A percentile compares a stretch with the other conserved stretches of the same genome.
Evolutionary conservation across 2,888 invertebrate genomes (phyloP).

Genomic region (Pherbina coryleti): DNA sequence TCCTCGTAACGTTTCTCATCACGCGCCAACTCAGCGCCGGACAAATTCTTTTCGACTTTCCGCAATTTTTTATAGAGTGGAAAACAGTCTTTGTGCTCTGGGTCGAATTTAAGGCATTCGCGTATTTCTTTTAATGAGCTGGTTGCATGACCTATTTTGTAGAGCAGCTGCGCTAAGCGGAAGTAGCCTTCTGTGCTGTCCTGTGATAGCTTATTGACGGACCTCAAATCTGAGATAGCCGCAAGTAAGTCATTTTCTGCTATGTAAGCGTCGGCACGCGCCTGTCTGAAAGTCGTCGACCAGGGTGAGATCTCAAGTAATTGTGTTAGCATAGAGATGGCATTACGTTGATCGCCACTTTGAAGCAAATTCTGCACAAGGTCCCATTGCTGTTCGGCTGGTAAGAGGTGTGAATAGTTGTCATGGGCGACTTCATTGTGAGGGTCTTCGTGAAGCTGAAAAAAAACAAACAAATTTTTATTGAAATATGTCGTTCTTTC

Average conservation of each 20-base stretch:
- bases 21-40: slow-evolving; percentile 75
- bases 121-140: slow-evolving; percentile 93
- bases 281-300: slow-evolving; percentile 85
- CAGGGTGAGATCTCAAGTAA: slow-evolving; percentile 89
- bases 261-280: slow-evolving; percentile 88
- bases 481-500: no score
- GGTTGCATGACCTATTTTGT: slow-evolving; percentile 91
- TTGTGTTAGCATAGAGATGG: slow-evolving; percentile 76
- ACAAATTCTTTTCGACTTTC: slow-evolving; percentile 86
- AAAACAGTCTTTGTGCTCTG: slow-evolving; percentile 97
- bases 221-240: slow-evolving; percentile 91
- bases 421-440: slow-evolving; percentile 82
- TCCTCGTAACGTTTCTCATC: slow-evolving; percentile 76
- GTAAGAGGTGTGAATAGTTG: slow-evolving; percentile 77
- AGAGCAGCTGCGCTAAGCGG: slow-evolving; percentile 83
- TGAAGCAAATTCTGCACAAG: slow-evolving; percentile 76
- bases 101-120: slow-evolving; percentile 96
- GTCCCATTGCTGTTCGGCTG: slow-evolving; percentile 75
- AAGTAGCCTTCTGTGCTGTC: slow-evolving; percentile 88
- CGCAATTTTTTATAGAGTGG: slow-evolving; percentile 96
- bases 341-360: slow-evolving; percentile 72
- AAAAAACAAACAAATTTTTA: not conserved
- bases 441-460: slow-evolving; percentile 79
- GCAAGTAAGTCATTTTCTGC: slow-evolving; percentile 82
- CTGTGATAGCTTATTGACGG: slow-evolving; percentile 89